Conservation (phyloP, 1,140 invertebrate species). For the Sipha flava region DNA sequence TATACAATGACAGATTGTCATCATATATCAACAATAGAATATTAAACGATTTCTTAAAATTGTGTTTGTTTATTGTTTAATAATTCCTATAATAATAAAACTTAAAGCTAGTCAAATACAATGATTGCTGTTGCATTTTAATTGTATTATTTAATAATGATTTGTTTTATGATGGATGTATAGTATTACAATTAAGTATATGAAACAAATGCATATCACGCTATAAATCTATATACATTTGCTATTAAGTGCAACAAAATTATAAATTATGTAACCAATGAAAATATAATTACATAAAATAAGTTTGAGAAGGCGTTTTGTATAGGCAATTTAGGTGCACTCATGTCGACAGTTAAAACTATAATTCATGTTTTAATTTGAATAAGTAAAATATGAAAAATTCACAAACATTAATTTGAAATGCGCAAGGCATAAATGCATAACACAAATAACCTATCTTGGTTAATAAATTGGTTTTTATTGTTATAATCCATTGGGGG, state of each 20-base stretch:
- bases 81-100: not conserved
- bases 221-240: no score
- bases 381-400: not conserved
- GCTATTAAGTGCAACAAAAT: no score
- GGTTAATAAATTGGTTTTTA: not conserved
- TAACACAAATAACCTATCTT: not conserved
- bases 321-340: conserved; percentile 16
- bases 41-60: conserved; percentile 29
- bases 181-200: no score
- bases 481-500: not conserved
- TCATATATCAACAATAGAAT: conserved; percentile 22
- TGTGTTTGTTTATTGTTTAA: not conserved
- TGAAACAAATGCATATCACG: no score
- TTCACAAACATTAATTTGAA: not conserved
- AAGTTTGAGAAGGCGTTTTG: conserved; percentile 15
- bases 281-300: not conserved
- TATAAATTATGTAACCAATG: no score
- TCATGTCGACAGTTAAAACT: not conserved
- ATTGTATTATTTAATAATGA: no score
- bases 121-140: no score
- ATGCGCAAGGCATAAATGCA: not conserved
- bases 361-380: not conserved
- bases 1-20: conserved; percentile 9
- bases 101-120: no score
- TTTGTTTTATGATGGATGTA: no score